Base-by-base conservation (phyloP, 2,113 vertebrate species). In the Romanogobio albipinnatus region DNA sequence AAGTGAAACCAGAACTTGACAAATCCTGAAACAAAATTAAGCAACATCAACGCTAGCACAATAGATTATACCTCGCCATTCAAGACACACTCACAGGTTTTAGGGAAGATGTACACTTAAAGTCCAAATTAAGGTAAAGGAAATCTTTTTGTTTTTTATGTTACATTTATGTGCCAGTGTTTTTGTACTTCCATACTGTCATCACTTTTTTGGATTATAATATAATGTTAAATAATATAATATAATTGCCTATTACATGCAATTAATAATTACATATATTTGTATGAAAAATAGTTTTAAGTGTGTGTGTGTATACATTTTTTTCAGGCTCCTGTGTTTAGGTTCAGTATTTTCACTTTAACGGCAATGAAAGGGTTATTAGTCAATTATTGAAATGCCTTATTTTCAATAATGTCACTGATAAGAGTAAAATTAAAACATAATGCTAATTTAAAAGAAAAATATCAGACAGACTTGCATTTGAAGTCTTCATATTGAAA, bases 1-100 rank as follows among this genome's bases (percentile, higher is more conserved):
- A 95, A 95, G 93, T 95, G 95, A 95, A 95, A 95, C 91, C 71
- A 92, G 93, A 95, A 94, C 93, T 95, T 94, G 90, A 84, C 94
- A 84, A 94, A 95, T 89, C 93, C 76, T 93, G 94, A 95, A 95
- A 94, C 90, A 90, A 79, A 82, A 87, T 94, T 91, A 89, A 75
- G 92, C 91, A 95, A 94, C 71, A 79, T 81, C 24, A 73, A 76
- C 82, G 53, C 58, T 14, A 89, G 76, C 83, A 76, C 76, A 82
- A 47, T 43, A 88, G 59, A 84, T 61, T 82, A 86, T 66, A 86
- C 49, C 53, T 84, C 76, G 26, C 45, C 56, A 64, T 86, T 84
- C 62, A 81, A 79, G 56, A 77, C 36, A 86, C 61, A 73, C 47
- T 68, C 45, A 45, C 8, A 61, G 43, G 15, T 9, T 36, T 62